Base-by-base conservation (phyloP, 2,113 vertebrate species). In the Mesocricetus auratus region DNA sequence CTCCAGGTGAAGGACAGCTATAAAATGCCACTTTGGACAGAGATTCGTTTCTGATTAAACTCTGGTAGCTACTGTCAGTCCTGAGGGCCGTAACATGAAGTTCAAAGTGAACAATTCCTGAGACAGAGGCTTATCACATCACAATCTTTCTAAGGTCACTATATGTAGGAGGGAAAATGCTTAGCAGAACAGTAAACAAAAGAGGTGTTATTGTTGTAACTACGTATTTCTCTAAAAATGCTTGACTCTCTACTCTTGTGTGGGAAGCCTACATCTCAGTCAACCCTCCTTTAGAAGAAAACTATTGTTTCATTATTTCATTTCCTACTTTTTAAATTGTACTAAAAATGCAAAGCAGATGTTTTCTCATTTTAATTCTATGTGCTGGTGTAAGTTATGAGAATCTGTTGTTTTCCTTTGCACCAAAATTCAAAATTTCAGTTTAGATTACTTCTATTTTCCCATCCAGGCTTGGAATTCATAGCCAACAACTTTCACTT, bases 331-430 rank as follows among this genome's bases (percentile, higher is more conserved):
- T 42, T 89, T 71, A 12, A 6, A 79, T 85, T 92, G 95, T 81
- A 87, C 36, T 66, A 33, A 89, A 73, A 91, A 88, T 39, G 26
- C 11, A 90, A 90, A 92, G 58, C 56, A 81, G 19, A 94, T 39
- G 22, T 39, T 75, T 94, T 96, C 71, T 82, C 45, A 86, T 81
- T 92, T 82, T n/a, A 89, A 53, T 89, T 77, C 29, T 93, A 17
- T 89, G 69, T 86, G 16, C 42, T 36, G 26, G 13, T 29, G 1
- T 53, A 45, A 82, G 36, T 91, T 69, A 26, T 68, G 8, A 89
- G 82, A 91, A 13, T n/a, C 19, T 89, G 31, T 36, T 56, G 24
- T 53, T 94, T 75, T 81, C 45, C 56, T 96, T 95, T 94, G 39
- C 22, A 19, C 58, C 17, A 10, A 5, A 86, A 91, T 73, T 66